A percentile compares a stretch with the other conserved stretches of the same genome.
Evolutionary conservation across 2,888 invertebrate species (phyloP).

Genomic region (Coelogynopora nodosa): DNA sequence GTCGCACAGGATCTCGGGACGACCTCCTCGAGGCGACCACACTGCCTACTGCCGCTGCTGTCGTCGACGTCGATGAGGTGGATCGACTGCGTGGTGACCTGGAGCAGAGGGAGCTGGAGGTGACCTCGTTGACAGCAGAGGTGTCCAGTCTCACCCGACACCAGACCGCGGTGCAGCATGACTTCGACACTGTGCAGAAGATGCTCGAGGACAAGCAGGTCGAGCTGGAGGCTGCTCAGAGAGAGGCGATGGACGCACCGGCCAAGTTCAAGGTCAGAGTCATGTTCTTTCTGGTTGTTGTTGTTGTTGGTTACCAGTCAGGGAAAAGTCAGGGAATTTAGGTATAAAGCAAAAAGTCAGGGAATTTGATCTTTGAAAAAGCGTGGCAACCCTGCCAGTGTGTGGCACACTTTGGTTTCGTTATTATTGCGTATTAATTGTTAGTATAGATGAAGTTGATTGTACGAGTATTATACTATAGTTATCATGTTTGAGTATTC

Average conservation of each 20-base stretch:
- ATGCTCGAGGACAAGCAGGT: slow-evolving; percentile 60
- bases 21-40: not conserved
- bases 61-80: not conserved
- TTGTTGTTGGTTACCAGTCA: no score
- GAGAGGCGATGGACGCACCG: not conserved
- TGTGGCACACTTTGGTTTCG: no score
- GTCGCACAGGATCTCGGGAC: not conserved
- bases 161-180: slow-evolving; percentile 59
- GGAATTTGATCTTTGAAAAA: no score
- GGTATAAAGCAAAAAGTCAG: no score
- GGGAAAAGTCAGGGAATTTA: no score
- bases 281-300: no score
- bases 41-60: not conserved
- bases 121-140: not conserved
- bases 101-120: not conserved
- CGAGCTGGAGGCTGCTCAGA: slow-evolving; percentile 52
- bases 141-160: not conserved
- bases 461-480: no score
- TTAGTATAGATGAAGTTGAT: no score
- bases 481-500: no score
- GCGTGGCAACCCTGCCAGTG: no score
- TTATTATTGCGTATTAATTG: no score
- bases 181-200: slow-evolving; percentile 59
- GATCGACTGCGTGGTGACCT: not conserved
- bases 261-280: not conserved